phyloP scores from a whole-genome alignment of 2,113 vertebrate genomes.

The Acinonyx jubatus region DNA sequence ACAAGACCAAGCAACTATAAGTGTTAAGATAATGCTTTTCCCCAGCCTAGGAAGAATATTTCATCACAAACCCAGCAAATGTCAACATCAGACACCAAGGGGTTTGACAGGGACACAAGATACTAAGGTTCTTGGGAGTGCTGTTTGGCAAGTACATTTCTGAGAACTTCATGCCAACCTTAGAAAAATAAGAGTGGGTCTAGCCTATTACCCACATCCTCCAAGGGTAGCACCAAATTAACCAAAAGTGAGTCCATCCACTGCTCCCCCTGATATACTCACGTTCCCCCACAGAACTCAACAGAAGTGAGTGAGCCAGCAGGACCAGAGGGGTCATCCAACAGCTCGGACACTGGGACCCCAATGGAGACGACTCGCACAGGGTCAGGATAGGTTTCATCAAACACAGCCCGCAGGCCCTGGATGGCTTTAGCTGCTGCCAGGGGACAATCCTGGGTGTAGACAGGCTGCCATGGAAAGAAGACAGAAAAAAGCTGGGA shows the following conservation, averaged over 20 bases:
- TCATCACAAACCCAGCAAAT: neutral
- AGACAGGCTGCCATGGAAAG: constrained; percentile 87
- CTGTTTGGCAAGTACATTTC: neutral
- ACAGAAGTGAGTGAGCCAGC: constrained; percentile 94
- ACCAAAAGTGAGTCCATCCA: too few species aligned
- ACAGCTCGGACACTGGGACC: constrained; percentile 91
- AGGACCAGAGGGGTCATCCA: constrained; percentile 92
- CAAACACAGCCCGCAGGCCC: constrained; percentile 96
- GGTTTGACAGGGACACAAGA: neutral
- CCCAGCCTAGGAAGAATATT: neutral
- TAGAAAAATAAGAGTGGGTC: neutral
- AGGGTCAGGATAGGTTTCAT: constrained; percentile 98
- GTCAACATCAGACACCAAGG: neutral
- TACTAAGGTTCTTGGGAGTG: neutral
- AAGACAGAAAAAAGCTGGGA: neutral
- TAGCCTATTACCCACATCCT: neutral
- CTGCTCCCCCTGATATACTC: constrained; percentile 78
- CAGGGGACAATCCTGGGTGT: constrained; percentile 91
- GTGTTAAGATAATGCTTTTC: neutral
- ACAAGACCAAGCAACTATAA: neutral
- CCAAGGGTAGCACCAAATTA: neutral
- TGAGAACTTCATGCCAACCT: neutral
- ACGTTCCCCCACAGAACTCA: constrained; percentile 99
- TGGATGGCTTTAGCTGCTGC: constrained; percentile 97
- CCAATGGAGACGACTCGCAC: constrained; percentile 97